A percentile compares a stretch with the other conserved stretches of the same genome.
These are phyloP conservation scores for Euproctis similis DNA, from an alignment of 2,888 invertebrate genomes.

Conservation along the genomic window DNA sequence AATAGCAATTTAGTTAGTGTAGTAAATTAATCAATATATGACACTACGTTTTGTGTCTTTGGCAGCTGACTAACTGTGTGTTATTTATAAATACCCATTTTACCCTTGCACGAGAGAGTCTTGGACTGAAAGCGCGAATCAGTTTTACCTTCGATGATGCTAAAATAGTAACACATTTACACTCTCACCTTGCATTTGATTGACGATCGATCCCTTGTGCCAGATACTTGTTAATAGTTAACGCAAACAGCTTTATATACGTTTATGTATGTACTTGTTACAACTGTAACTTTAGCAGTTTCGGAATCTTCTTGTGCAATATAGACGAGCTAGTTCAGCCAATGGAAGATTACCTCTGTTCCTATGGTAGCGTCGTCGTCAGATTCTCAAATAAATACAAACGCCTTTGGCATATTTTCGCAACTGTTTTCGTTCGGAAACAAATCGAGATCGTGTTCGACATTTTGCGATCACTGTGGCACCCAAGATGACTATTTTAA, in stretches of 20 bases:
- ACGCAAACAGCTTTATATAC: conserved; percentile 47
- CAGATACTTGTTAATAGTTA: conserved; percentile 67
- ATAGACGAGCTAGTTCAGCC: conserved; percentile 19
- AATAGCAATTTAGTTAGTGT: too few species aligned
- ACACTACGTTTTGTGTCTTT: conserved; percentile 38
- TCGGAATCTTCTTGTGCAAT: conserved; percentile 35
- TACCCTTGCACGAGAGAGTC: conserved; percentile 70
- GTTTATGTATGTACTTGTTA: conserved; percentile 20
- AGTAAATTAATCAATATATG: conserved; percentile 40
- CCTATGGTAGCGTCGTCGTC: conserved; percentile 22
- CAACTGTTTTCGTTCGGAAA: conserved; percentile 59
- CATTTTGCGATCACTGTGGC: conserved; percentile 68
- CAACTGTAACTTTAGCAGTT: conserved; percentile 30
- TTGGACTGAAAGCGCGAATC: conserved; percentile 72
- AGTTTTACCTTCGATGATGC: conserved; percentile 74
- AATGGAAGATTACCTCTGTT: conserved; percentile 37
- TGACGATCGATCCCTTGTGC: conserved; percentile 75
- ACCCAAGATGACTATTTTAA: conserved; percentile 73
- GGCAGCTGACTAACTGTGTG: conserved; percentile 60
- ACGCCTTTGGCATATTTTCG: conserved; percentile 56
- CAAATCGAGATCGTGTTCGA: conserved; percentile 72
- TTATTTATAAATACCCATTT: conserved; percentile 68
- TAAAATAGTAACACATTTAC: conserved; percentile 70
- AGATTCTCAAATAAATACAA: conserved; percentile 22
- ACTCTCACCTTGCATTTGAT: conserved; percentile 76